phyloP scores from a whole-genome alignment of 2,797 vertebrate species.

The Acipenser ruthenus region DNA sequence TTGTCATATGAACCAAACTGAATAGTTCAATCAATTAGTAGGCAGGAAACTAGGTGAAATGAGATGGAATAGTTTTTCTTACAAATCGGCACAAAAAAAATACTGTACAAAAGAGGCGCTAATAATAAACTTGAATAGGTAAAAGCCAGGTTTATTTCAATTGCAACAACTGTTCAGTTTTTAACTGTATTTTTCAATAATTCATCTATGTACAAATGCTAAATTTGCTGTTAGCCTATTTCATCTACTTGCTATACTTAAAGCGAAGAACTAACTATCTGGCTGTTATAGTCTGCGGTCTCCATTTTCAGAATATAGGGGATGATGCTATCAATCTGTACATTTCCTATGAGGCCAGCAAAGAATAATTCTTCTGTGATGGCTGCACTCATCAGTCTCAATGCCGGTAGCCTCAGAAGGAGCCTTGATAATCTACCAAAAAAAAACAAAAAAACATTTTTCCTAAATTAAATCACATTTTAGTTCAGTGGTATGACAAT shows the following conservation, averaged over 20 bases:
- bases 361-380: conserved; percentile 97
- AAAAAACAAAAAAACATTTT: no score
- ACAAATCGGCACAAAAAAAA: not conserved
- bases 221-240: not conserved
- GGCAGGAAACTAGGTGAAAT: no score
- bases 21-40: no score
- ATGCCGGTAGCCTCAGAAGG: conserved; percentile 84
- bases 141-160: not conserved
- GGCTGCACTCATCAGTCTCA: conserved; percentile 90
- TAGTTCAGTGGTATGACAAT: no score
- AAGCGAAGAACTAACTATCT: conserved; percentile 58
- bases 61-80: no score
- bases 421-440: conserved; percentile 79
- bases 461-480: no score
- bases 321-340: conserved; percentile 98
- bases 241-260: not conserved
- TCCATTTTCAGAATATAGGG: conserved; percentile 99
- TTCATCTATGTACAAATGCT: not conserved
- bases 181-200: not conserved
- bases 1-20: no score
- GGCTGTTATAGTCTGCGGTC: conserved; percentile 94
- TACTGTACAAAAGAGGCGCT: not conserved
- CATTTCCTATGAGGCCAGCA: conserved; percentile 92
- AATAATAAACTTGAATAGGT: not conserved
- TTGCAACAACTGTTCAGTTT: not conserved